These are phyloP conservation scores for Pocillopora grandis DNA, from an alignment of 92 coral and sea anemone species.

Conservation along the genomic window DNA sequence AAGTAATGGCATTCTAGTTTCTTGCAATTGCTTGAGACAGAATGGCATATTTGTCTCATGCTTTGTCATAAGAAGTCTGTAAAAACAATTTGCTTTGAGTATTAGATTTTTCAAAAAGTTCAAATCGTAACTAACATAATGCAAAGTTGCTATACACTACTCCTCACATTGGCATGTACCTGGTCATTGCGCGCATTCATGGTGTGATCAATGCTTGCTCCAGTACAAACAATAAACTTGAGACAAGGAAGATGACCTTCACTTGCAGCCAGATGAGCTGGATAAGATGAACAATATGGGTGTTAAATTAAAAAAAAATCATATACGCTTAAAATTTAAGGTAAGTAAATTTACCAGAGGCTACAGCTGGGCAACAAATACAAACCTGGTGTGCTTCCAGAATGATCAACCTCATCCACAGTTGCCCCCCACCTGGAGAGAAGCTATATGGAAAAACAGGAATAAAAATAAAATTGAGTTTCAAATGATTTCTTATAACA, in stretches of 20 bases:
- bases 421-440: constrained; percentile 97
- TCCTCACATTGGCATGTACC: constrained; percentile 37
- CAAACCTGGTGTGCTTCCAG: constrained; percentile 94
- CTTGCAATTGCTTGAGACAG: too few relatives aligned
- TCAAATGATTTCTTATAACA: too few relatives aligned
- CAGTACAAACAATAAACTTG: constrained; percentile 91
- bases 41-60: too few relatives aligned
- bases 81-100: too few relatives aligned
- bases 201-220: constrained; percentile 94
- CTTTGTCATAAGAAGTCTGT: too few relatives aligned
- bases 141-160: neutral
- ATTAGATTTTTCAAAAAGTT: too few relatives aligned
- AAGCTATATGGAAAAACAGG: constrained; percentile 46
- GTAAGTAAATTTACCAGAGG: too few relatives aligned
- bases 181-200: constrained; percentile 96
- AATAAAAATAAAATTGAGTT: neutral
- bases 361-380: too few relatives aligned
- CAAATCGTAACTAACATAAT: too few relatives aligned
- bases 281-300: neutral
- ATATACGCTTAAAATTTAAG: too few relatives aligned
- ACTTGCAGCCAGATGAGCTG: constrained; percentile 94
- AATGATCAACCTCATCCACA: constrained; percentile 90
- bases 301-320: neutral
- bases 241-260: constrained; percentile 98
- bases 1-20: too few relatives aligned